Percentiles rank a stretch among this genome's conserved stretches.
These are phyloP conservation scores for Akabosia matsudoensis DNA, from an alignment of 1,140 invertebrate species.

Conservation along the genomic window DNA sequence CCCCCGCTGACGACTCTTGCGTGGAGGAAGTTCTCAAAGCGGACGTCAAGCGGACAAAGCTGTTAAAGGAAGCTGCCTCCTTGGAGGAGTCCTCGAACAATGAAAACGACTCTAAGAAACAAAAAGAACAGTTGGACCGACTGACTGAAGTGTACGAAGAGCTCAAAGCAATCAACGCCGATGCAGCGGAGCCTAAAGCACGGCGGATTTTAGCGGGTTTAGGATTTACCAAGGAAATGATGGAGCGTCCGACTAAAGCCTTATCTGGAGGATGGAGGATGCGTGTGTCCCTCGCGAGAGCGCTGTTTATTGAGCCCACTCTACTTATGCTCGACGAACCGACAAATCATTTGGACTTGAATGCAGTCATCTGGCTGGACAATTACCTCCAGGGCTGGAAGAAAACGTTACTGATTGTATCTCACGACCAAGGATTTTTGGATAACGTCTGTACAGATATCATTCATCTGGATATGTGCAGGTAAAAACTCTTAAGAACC, in stretches of 20 bases:
- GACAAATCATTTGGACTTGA: conserved; percentile 86
- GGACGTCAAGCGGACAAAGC: conserved; percentile 78
- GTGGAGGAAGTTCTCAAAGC: conserved; percentile 90
- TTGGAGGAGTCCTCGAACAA: conserved; percentile 61
- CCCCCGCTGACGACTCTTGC: conserved; percentile 85
- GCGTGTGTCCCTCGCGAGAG: conserved; percentile 91
- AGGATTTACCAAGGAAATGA: conserved; percentile 92
- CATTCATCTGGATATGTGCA: conserved; percentile 91
- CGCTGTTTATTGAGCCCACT: conserved; percentile 88
- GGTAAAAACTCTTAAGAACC: too few relatives aligned
- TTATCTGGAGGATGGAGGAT: conserved; percentile 99
- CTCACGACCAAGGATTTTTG: conserved; percentile 98
- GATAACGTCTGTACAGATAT: conserved; percentile 99
- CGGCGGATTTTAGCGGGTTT: conserved; percentile 93
- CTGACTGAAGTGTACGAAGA: conserved; percentile 81
- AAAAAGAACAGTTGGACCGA: conserved; percentile 41
- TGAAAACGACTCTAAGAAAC: conserved; percentile 35
- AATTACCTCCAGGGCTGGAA: conserved; percentile 98
- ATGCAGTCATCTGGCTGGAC: conserved; percentile 98
- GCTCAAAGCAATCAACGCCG: conserved; percentile 90
- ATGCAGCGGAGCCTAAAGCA: conserved; percentile 92
- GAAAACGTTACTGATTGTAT: conserved; percentile 94
- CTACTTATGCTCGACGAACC: conserved; percentile 95
- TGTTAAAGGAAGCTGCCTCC: conserved; percentile 78
- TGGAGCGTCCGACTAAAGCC: conserved; percentile 86